A percentile compares a stretch with the other conserved stretches of the same genome.
Evolutionary conservation across 2,888 invertebrate species (phyloP).

Genomic region (Rhyacophila evoluta): DNA sequence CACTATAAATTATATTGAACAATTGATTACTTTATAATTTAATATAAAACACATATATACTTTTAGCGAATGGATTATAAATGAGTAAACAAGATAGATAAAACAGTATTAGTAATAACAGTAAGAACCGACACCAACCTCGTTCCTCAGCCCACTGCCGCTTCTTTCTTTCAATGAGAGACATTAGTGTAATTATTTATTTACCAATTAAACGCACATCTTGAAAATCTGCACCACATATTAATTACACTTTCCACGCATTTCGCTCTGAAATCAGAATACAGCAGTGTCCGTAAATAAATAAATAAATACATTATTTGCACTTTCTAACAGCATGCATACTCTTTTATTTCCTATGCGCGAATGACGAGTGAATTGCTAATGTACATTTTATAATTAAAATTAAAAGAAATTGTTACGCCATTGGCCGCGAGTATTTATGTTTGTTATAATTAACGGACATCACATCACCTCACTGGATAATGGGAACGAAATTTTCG

Average conservation of each 20-base stretch:
- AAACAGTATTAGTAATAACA: not conserved
- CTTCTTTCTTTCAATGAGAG: slow-evolving; percentile 88
- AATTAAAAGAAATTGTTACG: slow-evolving; percentile 46
- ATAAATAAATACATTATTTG: slow-evolving; percentile 27
- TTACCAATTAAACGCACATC: not conserved
- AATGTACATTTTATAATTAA: slow-evolving; percentile 43
- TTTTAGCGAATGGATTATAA: too few species aligned
- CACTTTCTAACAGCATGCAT: slow-evolving; percentile 51
- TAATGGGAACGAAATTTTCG: slow-evolving; percentile 45
- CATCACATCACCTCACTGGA: slow-evolving; percentile 38
- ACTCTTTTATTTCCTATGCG: slow-evolving; percentile 45
- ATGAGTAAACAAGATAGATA: not conserved
- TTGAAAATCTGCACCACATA: slow-evolving; percentile 30
- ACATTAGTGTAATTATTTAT: slow-evolving; percentile 56
- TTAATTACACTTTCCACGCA: slow-evolving; percentile 32
- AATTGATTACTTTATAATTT: too few species aligned
- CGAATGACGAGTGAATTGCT: slow-evolving; percentile 48
- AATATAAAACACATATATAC: too few species aligned
- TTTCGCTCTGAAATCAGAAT: not conserved
- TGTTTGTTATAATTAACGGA: slow-evolving; percentile 38
- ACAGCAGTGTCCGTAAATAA: slow-evolving; percentile 9
- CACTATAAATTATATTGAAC: too few species aligned
- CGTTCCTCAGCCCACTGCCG: slow-evolving; percentile 94
- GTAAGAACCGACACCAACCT: slow-evolving; percentile 71
- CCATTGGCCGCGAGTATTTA: slow-evolving; percentile 38